These are phyloP conservation scores for Clavelina lepadiformis DNA, from an alignment of 23 tunicate species.

Conservation along the genomic window DNA sequence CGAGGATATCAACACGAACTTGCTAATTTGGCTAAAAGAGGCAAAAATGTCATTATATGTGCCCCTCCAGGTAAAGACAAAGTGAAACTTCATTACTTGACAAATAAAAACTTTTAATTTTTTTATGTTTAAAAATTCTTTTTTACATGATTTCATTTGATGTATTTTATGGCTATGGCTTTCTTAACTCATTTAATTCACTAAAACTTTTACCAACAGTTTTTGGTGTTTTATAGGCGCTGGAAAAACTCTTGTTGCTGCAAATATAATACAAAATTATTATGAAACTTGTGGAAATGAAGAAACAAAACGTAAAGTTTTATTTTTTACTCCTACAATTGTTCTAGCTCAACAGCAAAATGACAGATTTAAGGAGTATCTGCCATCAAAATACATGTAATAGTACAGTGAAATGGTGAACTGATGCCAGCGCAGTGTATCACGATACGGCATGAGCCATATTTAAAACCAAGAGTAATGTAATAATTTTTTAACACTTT, in stretches of 20 bases:
- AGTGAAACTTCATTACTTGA: too few species aligned
- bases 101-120: too few species aligned
- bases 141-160: too few species aligned
- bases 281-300: neutral
- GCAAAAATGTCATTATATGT: conserved; percentile 19
- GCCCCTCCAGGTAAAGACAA: conserved; percentile 9
- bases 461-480: too few species aligned
- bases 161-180: too few species aligned
- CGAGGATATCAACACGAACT: conserved; percentile 16
- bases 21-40: neutral
- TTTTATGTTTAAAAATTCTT: too few species aligned
- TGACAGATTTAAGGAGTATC: conserved; percentile 13
- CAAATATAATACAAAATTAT: conserved; percentile 6
- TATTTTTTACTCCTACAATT: conserved; percentile 40
- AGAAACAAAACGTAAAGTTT: conserved; percentile 11
- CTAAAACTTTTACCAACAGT: too few species aligned
- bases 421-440: neutral
- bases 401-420: neutral
- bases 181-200: too few species aligned
- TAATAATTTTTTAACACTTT: too few species aligned
- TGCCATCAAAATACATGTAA: conserved; percentile 9
- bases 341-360: conserved; percentile 30
- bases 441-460: too few species aligned
- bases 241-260: conserved; percentile 38
- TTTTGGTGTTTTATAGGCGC: too few species aligned